phyloP scores from a whole-genome alignment of 1,140 invertebrate genomes.

The Sycophaga agraensis region DNA sequence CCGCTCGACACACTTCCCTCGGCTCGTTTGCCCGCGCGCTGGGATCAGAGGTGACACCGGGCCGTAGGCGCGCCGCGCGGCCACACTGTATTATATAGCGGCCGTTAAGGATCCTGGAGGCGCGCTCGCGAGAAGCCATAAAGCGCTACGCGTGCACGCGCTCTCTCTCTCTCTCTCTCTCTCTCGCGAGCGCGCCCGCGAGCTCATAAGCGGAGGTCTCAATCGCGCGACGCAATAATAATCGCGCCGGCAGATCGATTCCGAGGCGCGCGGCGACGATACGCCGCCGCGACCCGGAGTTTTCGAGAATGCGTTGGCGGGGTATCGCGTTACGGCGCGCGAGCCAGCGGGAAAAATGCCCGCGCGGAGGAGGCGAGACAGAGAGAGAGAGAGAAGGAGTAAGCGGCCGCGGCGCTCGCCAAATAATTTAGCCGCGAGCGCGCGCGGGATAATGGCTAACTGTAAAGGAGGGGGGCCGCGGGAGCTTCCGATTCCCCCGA shows the following conservation, averaged over 20 bases:
- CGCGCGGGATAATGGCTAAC: no score
- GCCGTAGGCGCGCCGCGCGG: background rate
- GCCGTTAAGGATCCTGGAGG: constrained; percentile 15
- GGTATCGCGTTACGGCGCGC: constrained; percentile 25
- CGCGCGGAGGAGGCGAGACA: background rate
- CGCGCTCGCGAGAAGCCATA: constrained; percentile 11
- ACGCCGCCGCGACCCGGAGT: background rate
- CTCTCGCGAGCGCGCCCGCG: constrained; percentile 9
- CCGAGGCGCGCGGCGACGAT: constrained; percentile 33
- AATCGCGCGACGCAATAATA: constrained; percentile 48
- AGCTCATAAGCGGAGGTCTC: no score
- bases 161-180: background rate
- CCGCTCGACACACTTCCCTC: background rate
- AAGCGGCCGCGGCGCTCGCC: no score
- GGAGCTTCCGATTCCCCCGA: no score
- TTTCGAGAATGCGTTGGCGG: constrained; percentile 25
- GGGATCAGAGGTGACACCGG: constrained; percentile 20
- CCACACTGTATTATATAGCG: constrained; percentile 15
- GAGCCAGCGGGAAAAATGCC: no score
- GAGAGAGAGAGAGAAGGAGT: background rate
- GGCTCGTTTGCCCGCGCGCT: background rate
- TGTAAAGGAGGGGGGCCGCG: no score
- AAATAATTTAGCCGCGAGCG: no score
- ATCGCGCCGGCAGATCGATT: constrained; percentile 51
- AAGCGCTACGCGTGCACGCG: background rate